Base-by-base conservation (phyloP, 2,888 invertebrate species). In the Cryptosula pallasiana region DNA sequence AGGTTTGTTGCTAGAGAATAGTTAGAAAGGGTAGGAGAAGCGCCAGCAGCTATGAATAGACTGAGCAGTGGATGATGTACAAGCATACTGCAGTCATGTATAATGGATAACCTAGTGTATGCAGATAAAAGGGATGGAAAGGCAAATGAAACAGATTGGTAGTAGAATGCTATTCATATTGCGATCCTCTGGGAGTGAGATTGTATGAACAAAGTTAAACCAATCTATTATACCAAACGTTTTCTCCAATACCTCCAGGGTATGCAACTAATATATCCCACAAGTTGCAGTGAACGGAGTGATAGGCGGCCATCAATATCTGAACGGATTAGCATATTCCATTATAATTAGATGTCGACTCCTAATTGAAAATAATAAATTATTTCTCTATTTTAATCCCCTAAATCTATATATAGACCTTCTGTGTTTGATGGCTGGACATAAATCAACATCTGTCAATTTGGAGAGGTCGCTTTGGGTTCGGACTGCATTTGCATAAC, bases 41-140 rank as follows among this genome's bases (percentile, higher is more conserved):
- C 45, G 5, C 20, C 45, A 45, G 20, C 9, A 20, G 9, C 5
- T 45, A 13, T 45, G 45, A 45, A 45, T 45, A 45, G 45, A n/a
- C 45, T 13, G 45, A 5, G 45, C 45, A 45, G 5, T 5, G 45
- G 45, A 5, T 45, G 45, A 45, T 45, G 20, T 20, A 45, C 45
- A 45, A 20, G n/a, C n/a, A n/a, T n/a, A n/a, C 45, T 5, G 45
- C 45, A 45, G 45, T 45, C 45, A 45, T 45, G 20, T 45, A 45
- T 45, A 45, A 45, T 45, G 45, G 20, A 45, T 45, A 45, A 20
- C 20, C 45, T 13, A 20, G 5, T 45, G 20, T 45, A 45, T 13
- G 45, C 29, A 32, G 63, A 63, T 63, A 63, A 63, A 63, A 63
- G 9, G 63, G 32, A 32, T 63, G 5, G 63, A 32, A 63, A 63